Conservation (phyloP, 2,113 vertebrate genomes). For the Prunella himalayana region DNA sequence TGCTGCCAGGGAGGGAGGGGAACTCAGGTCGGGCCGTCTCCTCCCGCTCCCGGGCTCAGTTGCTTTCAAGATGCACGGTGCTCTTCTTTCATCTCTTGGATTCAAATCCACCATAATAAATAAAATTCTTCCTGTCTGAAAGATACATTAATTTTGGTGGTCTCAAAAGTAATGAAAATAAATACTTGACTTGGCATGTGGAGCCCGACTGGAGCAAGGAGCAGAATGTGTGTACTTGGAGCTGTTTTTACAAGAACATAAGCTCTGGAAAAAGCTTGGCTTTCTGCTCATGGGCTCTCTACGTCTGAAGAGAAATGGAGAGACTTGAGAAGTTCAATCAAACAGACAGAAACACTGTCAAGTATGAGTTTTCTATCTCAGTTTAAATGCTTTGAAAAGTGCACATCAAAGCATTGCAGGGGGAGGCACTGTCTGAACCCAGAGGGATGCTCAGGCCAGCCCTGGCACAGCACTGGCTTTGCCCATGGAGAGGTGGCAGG, state of each 20-base stretch:
- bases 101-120: constrained; percentile 70
- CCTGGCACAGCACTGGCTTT: not conserved
- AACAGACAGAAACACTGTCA: constrained; percentile 29
- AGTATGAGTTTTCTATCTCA: not conserved
- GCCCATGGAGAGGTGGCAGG: not conserved
- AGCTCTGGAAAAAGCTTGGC: constrained; percentile 65
- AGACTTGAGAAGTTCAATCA: constrained; percentile 38
- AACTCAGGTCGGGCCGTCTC: not conserved
- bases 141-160: constrained; percentile 75
- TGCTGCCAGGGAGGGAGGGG: not conserved
- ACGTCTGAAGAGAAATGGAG: not conserved
- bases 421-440: not conserved
- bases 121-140: constrained; percentile 75
- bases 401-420: not conserved
- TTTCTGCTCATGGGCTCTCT: not conserved
- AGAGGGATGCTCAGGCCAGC: not conserved
- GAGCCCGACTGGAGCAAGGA: constrained; percentile 51
- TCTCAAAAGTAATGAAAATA: constrained; percentile 74
- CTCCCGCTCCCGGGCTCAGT: not conserved
- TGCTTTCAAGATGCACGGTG: constrained; percentile 13
- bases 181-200: constrained; percentile 67
- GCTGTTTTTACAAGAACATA: constrained; percentile 71
- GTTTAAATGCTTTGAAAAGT: not conserved
- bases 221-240: constrained; percentile 69
- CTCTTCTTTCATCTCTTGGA: constrained; percentile 71